phyloP scores from a whole-genome alignment of 2,797 vertebrate genomes.

The Sebastes kiyomatsui region DNA sequence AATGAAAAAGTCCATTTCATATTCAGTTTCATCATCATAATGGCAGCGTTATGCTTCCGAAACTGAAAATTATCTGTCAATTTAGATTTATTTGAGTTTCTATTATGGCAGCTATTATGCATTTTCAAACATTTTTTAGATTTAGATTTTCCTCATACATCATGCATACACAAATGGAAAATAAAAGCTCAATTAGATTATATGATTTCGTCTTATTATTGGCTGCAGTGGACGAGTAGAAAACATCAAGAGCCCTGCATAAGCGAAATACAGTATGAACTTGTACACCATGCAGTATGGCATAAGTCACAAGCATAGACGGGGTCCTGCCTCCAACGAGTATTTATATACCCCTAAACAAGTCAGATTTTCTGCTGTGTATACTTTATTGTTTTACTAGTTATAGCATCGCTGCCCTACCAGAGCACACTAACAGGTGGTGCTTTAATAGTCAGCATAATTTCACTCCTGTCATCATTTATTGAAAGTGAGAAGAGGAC shows the following conservation, averaged over 20 bases:
- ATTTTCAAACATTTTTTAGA: neutral
- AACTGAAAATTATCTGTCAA: neutral
- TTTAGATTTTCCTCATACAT: neutral
- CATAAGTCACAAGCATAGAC: neutral
- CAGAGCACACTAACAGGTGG: neutral
- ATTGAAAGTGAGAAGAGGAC: neutral
- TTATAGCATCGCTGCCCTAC: neutral
- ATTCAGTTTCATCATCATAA: neutral
- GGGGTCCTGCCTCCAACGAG: neutral
- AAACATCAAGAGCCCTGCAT: neutral
- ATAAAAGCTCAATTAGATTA: neutral
- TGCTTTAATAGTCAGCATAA: neutral
- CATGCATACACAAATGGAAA: neutral
- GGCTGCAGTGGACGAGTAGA: neutral
- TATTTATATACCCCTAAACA: neutral
- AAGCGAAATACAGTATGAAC: neutral
- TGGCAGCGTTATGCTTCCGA: neutral
- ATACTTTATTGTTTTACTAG: neutral
- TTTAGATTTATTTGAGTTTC: neutral
- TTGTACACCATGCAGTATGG: neutral
- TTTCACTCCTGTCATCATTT: neutral
- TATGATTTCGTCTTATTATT: neutral
- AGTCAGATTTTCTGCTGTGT: neutral
- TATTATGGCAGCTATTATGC: neutral
- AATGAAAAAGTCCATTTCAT: neutral